Percentiles rank a stretch among this genome's conserved stretches.
phyloP scores from a whole-genome alignment of 2,888 invertebrate genomes.

The Drosophila austrosaltans region DNA sequence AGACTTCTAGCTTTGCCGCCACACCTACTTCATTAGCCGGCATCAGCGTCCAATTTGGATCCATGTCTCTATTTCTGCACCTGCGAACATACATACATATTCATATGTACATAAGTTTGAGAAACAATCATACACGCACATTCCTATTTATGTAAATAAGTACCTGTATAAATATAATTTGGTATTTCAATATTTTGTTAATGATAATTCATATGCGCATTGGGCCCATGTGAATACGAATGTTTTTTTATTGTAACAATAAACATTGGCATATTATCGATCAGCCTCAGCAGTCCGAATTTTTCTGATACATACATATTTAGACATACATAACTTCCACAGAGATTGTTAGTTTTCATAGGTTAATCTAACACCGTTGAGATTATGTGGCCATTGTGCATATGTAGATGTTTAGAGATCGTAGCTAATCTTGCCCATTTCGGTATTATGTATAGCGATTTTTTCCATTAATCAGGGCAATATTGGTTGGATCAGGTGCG shows the following conservation, averaged over 20 bases:
- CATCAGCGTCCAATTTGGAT: neutral
- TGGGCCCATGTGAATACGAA: slow-evolving; percentile 39
- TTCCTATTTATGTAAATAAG: slow-evolving; percentile 63
- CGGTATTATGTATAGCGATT: too few relatives aligned
- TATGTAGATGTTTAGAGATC: too few relatives aligned
- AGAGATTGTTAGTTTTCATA: too few relatives aligned
- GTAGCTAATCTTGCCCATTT: too few relatives aligned
- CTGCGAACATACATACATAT: slow-evolving; percentile 15
- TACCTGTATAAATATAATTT: slow-evolving; percentile 50
- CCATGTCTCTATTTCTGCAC: neutral
- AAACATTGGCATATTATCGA: slow-evolving; percentile 39
- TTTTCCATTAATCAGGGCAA: too few relatives aligned
- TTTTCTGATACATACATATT: too few relatives aligned
- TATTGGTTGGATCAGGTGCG: too few relatives aligned
- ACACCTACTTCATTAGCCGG: neutral
- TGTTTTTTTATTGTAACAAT: slow-evolving; percentile 54
- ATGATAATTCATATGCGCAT: slow-evolving; percentile 47
- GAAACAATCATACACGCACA: slow-evolving; percentile 49
- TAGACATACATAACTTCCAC: too few relatives aligned
- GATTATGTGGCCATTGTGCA: too few relatives aligned
- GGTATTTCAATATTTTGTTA: slow-evolving; percentile 50
- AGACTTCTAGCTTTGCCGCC: neutral
- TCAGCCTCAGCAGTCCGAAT: neutral
- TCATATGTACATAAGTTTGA: slow-evolving; percentile 47
- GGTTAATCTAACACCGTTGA: too few relatives aligned